These are phyloP conservation scores for Plutella xylostella DNA, from an alignment of 2,888 invertebrate species.

Conservation along the genomic window DNA sequence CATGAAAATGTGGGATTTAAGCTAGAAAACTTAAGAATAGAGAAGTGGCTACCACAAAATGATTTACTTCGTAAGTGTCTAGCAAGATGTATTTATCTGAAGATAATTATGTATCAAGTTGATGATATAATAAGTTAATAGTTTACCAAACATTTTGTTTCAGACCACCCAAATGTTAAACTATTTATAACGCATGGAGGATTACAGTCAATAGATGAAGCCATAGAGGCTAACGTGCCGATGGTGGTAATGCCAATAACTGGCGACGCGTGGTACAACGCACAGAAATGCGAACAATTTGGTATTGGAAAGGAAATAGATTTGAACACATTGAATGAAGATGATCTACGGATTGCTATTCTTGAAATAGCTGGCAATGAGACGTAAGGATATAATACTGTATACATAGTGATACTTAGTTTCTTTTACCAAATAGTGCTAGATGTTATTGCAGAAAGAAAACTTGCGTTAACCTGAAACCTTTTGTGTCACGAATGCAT, in stretches of 20 bases:
- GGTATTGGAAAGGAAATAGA: conserved; percentile 6
- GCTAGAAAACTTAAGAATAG: background rate
- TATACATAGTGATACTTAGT: no score
- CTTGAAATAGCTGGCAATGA: background rate
- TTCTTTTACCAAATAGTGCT: no score
- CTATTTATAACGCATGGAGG: conserved; percentile 10
- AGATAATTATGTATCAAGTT: background rate
- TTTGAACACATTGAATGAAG: background rate
- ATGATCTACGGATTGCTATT: conserved; percentile 2
- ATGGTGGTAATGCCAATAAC: background rate
- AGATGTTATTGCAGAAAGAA: no score
- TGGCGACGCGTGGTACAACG: conserved; percentile 9
- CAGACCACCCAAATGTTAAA: conserved; percentile 7
- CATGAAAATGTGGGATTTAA: background rate
- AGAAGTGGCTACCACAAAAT: conserved; percentile 8
- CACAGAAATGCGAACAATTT: conserved; percentile 3
- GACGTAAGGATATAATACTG: conserved; percentile 2
- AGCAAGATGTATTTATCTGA: background rate
- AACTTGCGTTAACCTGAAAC: no score
- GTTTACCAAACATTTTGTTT: background rate
- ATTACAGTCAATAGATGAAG: conserved; percentile 8
- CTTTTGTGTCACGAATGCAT: no score
- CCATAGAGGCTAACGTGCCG: conserved; percentile 7
- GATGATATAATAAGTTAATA: no score
- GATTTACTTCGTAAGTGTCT: conserved; percentile 1